Percentiles rank a stretch among this genome's conserved stretches.
Conservation (phyloP, 2,797 vertebrate species). For the Catharus ustulatus region DNA sequence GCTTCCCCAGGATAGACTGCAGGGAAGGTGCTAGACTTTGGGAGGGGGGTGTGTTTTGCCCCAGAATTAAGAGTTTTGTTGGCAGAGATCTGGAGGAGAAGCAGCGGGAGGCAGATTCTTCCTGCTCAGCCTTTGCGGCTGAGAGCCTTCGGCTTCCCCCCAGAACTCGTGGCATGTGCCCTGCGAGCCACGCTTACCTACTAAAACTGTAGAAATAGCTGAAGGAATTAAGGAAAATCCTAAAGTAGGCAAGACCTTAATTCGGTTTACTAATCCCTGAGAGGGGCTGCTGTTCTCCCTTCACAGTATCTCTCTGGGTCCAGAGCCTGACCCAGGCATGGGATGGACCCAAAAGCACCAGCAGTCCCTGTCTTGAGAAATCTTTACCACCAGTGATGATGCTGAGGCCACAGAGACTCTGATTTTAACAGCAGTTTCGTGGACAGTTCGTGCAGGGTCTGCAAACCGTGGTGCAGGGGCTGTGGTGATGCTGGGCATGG, state of each 20-base stretch:
- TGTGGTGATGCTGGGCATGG: rapidly evolving
- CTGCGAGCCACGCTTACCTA: rapidly evolving
- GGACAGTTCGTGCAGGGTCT: background rate
- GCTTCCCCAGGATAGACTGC: background rate
- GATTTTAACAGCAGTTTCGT: background rate
- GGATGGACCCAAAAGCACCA: rapidly evolving
- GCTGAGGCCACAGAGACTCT: background rate
- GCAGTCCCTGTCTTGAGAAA: background rate
- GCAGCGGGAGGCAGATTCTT: rapidly evolving
- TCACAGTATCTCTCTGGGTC: background rate
- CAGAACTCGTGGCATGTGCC: background rate
- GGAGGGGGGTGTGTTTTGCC: rapidly evolving
- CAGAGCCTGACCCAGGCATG: rapidly evolving
- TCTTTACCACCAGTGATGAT: rapidly evolving
- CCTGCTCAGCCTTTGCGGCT: background rate
- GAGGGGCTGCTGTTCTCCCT: background rate
- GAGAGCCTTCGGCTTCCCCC: rapidly evolving
- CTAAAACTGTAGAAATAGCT: conserved; percentile 7
- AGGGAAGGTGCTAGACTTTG: background rate
- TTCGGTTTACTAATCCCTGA: background rate
- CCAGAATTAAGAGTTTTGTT: background rate
- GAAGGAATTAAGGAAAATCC: conserved; percentile 36
- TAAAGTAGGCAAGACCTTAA: background rate
- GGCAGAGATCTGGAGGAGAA: background rate
- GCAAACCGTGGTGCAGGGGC: rapidly evolving